A percentile compares a stretch with the other conserved stretches of the same genome.
These are phyloP conservation scores for Rhinophrynus dorsalis DNA, from an alignment of 2,797 vertebrate species.

Conservation along the genomic window DNA sequence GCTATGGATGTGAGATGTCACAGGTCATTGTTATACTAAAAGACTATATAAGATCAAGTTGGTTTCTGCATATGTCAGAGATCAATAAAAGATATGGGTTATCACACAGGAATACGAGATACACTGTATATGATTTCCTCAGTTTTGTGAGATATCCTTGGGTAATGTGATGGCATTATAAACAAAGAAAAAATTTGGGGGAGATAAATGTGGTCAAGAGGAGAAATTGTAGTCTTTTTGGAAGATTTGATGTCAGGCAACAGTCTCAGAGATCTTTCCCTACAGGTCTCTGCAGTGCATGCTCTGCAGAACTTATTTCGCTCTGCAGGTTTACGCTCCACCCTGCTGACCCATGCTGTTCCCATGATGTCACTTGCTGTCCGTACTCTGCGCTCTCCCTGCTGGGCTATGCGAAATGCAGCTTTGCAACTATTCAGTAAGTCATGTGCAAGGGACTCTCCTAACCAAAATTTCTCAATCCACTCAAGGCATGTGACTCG, in stretches of 20 bases:
- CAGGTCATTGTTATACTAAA: neutral
- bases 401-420: conserved; percentile 92
- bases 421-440: conserved; percentile 90
- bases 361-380: conserved; percentile 74
- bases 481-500: no score
- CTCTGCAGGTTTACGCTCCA: conserved; percentile 69
- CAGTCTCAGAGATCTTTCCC: neutral
- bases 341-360: conserved; percentile 71
- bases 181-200: no score
- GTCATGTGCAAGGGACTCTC: conserved; percentile 24
- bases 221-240: no score
- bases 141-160: no score
- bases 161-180: no score
- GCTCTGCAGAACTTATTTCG: conserved; percentile 83
- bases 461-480: no score
- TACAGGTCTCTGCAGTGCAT: conserved; percentile 85
- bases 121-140: no score
- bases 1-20: neutral
- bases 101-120: neutral
- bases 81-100: neutral
- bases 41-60: neutral
- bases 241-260: no score
- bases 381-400: conserved; percentile 74
- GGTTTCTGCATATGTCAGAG: neutral
- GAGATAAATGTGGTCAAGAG: no score